Evolutionary conservation across 2,113 vertebrate genomes (phyloP).

Genomic region (Sapayoa aenigma): DNA sequence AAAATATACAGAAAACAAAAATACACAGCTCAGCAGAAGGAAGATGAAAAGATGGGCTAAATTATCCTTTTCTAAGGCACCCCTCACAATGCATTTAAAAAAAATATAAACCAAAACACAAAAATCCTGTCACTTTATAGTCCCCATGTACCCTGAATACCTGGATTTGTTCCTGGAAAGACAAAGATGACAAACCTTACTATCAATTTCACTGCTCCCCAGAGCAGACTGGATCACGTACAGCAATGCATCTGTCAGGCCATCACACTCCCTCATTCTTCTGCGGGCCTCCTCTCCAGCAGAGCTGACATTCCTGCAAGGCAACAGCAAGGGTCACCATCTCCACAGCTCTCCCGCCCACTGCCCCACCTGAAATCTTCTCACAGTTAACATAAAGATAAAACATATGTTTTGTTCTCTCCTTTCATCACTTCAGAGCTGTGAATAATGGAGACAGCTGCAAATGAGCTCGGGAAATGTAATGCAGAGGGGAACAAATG

Average conservation of each 20-base stretch:
- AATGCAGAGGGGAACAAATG: background rate
- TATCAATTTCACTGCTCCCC: conserved; percentile 97
- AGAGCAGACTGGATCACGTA: conserved; percentile 97
- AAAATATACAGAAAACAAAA: too few relatives aligned
- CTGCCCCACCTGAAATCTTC: background rate
- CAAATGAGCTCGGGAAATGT: conserved; percentile 16
- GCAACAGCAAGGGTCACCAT: conserved; percentile 46
- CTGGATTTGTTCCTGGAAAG: background rate
- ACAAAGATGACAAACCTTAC: conserved; percentile 87
- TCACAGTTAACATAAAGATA: background rate
- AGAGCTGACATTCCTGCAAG: conserved; percentile 95
- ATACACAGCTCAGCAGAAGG: background rate
- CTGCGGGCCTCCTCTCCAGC: conserved; percentile 96
- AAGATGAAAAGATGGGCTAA: background rate
- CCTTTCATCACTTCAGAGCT: background rate
- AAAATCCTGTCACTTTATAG: background rate
- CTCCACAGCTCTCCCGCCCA: background rate
- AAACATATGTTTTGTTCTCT: background rate
- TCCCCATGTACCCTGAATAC: background rate
- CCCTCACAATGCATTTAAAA: background rate
- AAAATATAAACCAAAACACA: accelerated
- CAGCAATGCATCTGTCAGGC: conserved; percentile 95
- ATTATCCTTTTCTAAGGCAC: background rate
- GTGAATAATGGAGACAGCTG: conserved; percentile 25
- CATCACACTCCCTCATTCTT: conserved; percentile 97